phyloP scores from a whole-genome alignment of 2,888 invertebrate species.

The Drosophila atroscutellata region DNA sequence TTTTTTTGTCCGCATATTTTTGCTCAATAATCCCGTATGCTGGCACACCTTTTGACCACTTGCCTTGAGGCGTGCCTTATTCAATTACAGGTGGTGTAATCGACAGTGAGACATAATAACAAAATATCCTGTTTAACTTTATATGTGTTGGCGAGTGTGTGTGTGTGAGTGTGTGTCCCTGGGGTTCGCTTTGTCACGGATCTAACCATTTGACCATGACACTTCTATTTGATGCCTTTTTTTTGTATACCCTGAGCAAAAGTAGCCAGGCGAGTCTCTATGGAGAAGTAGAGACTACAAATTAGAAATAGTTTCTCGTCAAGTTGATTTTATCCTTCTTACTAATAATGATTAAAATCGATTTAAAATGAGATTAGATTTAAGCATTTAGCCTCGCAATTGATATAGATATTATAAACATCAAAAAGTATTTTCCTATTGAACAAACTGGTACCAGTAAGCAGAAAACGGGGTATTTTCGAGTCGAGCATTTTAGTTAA shows the following conservation, averaged over 20 bases:
- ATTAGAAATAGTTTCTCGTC: neutral
- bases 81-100: conserved; percentile 66
- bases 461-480: neutral
- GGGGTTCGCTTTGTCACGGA: conserved; percentile 57
- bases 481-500: neutral
- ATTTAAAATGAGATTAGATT: neutral
- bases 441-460: neutral
- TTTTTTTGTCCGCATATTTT: conserved; percentile 11
- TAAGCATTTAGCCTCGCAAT: neutral
- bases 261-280: neutral
- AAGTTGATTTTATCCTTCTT: neutral
- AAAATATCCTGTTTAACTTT: conserved; percentile 36
- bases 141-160: conserved; percentile 10
- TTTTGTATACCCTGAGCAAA: neutral
- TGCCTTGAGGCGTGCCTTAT: conserved; percentile 42
- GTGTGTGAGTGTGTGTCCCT: conserved; percentile 33
- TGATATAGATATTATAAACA: neutral
- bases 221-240: conserved; percentile 45
- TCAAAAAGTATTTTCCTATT: neutral
- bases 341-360: neutral
- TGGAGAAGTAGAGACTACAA: neutral
- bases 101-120: conserved; percentile 27
- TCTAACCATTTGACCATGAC: conserved; percentile 68
- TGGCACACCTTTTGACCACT: conserved; percentile 17
- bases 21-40: conserved; percentile 20